These are phyloP conservation scores for Drosophila orena DNA, from an alignment of 1,140 invertebrate genomes.

Conservation along the genomic window DNA sequence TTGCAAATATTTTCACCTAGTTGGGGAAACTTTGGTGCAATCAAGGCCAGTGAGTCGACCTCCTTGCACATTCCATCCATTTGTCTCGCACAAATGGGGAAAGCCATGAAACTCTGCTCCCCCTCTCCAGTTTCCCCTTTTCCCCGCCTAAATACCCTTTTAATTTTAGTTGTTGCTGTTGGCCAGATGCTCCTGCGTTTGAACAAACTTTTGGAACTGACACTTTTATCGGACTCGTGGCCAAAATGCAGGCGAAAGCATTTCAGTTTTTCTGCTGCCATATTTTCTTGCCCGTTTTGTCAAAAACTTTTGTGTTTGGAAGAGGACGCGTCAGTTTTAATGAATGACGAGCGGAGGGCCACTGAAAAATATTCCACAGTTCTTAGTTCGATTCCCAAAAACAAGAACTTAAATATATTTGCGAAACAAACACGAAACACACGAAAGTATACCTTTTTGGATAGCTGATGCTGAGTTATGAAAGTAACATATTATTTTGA, in stretches of 20 bases:
- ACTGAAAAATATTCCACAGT: slow-evolving; percentile 2
- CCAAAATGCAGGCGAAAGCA: slow-evolving; percentile 57
- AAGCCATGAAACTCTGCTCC: neutral
- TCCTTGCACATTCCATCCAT: slow-evolving; percentile 4
- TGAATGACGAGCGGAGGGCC: slow-evolving; percentile 47
- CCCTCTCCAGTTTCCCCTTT: neutral
- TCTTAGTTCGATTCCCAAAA: neutral
- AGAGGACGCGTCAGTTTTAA: slow-evolving; percentile 53
- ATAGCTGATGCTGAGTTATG: too few species aligned
- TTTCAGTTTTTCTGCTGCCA: slow-evolving; percentile 8
- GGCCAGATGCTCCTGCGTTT: slow-evolving; percentile 38
- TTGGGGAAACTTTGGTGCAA: slow-evolving; percentile 14
- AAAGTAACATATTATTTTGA: too few species aligned
- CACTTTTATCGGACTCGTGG: slow-evolving; percentile 69
- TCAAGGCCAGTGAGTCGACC: slow-evolving; percentile 13
- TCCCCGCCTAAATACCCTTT: slow-evolving; percentile 16
- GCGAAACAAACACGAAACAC: too few species aligned
- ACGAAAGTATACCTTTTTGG: too few species aligned
- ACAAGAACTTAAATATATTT: too few species aligned
- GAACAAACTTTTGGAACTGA: slow-evolving; percentile 61
- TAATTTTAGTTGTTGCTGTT: slow-evolving; percentile 29
- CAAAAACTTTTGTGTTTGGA: slow-evolving; percentile 47
- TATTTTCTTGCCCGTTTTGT: slow-evolving; percentile 25
- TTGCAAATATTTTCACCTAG: slow-evolving; percentile 23
- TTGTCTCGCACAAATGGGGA: slow-evolving; percentile 25